phyloP scores from a whole-genome alignment of 1,140 invertebrate species.

The Pseudomyrmex cubaensis region DNA sequence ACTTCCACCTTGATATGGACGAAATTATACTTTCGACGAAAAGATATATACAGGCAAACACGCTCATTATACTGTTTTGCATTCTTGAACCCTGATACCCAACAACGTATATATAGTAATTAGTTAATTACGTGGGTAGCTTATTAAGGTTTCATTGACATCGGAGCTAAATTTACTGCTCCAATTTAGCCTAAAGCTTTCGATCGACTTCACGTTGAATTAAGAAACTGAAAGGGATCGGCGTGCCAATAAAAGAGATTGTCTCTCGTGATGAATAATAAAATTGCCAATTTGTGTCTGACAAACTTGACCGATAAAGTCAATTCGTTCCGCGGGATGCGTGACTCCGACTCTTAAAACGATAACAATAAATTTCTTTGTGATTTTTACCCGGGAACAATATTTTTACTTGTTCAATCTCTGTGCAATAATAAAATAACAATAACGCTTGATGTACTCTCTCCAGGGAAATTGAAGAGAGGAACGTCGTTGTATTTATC shows the following conservation, averaged over 20 bases:
- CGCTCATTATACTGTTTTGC: constrained; percentile 40
- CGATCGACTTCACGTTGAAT: constrained; percentile 49
- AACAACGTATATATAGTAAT: constrained; percentile 39
- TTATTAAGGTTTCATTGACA: constrained; percentile 46
- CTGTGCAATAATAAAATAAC: background rate
- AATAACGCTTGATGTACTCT: background rate
- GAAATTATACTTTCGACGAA: constrained; percentile 27
- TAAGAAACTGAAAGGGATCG: constrained; percentile 40
- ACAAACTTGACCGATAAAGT: constrained; percentile 36
- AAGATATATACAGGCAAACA: background rate
- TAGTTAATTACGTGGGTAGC: constrained; percentile 48
- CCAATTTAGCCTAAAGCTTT: constrained; percentile 44
- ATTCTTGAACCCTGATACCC: background rate
- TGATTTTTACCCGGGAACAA: constrained; percentile 4
- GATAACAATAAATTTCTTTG: background rate
- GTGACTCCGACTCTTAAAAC: constrained; percentile 3
- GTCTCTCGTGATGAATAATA: constrained; percentile 44
- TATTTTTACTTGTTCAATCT: background rate
- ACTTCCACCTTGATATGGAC: background rate
- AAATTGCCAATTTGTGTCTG: constrained; percentile 51
- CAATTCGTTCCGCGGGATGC: background rate
- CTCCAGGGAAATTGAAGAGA: constrained; percentile 23
- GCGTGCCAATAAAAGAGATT: constrained; percentile 48
- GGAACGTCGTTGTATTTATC: background rate
- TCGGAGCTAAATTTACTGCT: constrained; percentile 27